Evolutionary conservation across 2,797 vertebrate species (phyloP).

Genomic region (Bovichtus diacanthus): DNA sequence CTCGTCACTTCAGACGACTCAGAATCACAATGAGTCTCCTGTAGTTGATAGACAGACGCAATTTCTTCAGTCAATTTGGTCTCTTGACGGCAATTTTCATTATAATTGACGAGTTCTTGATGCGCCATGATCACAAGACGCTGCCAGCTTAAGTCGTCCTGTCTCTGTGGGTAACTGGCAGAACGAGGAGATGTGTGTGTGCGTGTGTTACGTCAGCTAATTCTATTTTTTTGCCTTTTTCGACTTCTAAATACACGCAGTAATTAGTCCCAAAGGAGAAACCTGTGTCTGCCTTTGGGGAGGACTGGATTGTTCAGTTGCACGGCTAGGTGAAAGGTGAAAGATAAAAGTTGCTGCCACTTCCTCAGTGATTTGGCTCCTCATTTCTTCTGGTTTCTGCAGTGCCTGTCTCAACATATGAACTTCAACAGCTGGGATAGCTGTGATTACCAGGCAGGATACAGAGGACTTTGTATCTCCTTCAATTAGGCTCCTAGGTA

Average conservation of each 20-base stretch:
- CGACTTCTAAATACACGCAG: slow-evolving; percentile 29
- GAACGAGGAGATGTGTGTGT: background rate
- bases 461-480: background rate
- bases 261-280: slow-evolving; percentile 61
- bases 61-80: slow-evolving; percentile 16
- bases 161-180: slow-evolving; percentile 21
- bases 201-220: slow-evolving; percentile 33
- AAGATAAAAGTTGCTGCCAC: slow-evolving; percentile 35
- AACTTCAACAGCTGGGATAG: slow-evolving; percentile 19
- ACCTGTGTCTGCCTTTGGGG: slow-evolving; percentile 14
- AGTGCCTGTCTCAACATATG: slow-evolving; percentile 13
- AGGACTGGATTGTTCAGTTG: slow-evolving; percentile 54
- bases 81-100: slow-evolving; percentile 36
- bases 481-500: slow-evolving; percentile 18
- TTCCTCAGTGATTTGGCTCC: slow-evolving; percentile 26
- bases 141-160: background rate
- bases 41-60: slow-evolving; percentile 21
- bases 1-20: background rate
- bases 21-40: slow-evolving; percentile 1
- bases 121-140: slow-evolving; percentile 19
- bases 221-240: slow-evolving; percentile 52
- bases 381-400: slow-evolving; percentile 12
- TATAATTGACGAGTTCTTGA: slow-evolving; percentile 45
- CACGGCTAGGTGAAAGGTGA: slow-evolving; percentile 44
- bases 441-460: slow-evolving; percentile 9